phyloP scores from a whole-genome alignment of 2,797 vertebrate species.

The Pseudomugil gertrudae region DNA sequence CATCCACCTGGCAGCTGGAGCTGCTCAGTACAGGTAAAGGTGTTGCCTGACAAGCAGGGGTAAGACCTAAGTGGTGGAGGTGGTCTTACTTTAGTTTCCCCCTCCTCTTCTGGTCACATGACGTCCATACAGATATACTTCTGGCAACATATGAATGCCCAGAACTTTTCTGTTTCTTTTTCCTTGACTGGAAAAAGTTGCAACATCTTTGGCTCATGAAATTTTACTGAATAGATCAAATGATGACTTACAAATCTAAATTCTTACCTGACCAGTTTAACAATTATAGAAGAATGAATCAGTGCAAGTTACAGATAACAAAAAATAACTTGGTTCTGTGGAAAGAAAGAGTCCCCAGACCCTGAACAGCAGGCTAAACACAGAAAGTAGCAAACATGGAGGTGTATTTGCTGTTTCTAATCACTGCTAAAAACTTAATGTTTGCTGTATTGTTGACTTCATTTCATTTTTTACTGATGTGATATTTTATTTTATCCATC shows the following conservation, averaged over 20 bases:
- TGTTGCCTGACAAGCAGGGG: constrained; percentile 55
- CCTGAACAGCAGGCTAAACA: constrained; percentile 69
- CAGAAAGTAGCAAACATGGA: constrained; percentile 52
- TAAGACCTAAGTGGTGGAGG: constrained; percentile 56
- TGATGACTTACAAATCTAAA: constrained; percentile 34
- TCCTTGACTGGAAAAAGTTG: constrained; percentile 64
- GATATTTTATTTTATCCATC: not conserved
- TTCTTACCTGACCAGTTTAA: constrained; percentile 24
- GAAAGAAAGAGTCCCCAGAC: constrained; percentile 39
- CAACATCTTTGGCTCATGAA: constrained; percentile 67
- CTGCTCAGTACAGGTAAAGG: constrained; percentile 50
- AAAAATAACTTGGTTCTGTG: constrained; percentile 24
- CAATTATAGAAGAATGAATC: constrained; percentile 38
- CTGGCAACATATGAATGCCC: not conserved
- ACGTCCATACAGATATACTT: constrained; percentile 50
- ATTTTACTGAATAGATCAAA: constrained; percentile 60
- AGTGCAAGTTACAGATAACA: constrained; percentile 35
- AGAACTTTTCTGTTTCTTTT: constrained; percentile 9
- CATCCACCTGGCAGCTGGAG: constrained; percentile 18
- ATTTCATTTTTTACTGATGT: not conserved
- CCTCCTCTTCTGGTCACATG: constrained; percentile 70
- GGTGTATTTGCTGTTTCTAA: constrained; percentile 56
- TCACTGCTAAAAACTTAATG: constrained; percentile 13
- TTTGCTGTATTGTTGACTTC: constrained; percentile 38
- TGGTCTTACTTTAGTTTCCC: constrained; percentile 71